Conservation (phyloP, 2,113 vertebrate genomes). For the Meriones unguiculatus region DNA sequence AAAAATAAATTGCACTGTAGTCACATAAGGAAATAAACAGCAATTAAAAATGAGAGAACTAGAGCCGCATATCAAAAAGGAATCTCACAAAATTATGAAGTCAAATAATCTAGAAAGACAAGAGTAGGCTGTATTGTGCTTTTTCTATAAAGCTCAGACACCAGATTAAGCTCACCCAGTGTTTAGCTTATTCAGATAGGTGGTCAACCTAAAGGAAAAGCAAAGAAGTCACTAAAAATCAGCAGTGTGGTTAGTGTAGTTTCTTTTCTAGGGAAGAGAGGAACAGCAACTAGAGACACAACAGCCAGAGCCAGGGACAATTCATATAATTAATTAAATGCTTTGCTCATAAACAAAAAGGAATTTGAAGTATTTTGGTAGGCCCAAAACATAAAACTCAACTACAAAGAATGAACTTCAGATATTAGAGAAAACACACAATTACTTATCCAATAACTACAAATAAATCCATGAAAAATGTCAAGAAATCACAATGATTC, state of each 20-base stretch:
- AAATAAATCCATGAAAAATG: background rate
- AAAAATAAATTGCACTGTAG: conserved; percentile 36
- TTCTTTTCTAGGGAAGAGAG: background rate
- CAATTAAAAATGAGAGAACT: conserved; percentile 57
- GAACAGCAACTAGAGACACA: background rate
- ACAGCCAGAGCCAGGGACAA: background rate
- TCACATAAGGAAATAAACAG: conserved; percentile 56
- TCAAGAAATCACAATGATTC: background rate
- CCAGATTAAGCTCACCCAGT: background rate
- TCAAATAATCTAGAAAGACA: conserved; percentile 34
- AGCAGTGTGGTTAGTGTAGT: background rate
- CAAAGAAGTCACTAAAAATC: conserved; percentile 10
- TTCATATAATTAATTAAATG: background rate
- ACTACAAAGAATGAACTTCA: conserved; percentile 37
- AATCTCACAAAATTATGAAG: conserved; percentile 39
- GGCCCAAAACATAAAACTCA: conserved; percentile 25
- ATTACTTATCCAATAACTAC: background rate
- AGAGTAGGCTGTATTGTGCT: background rate
- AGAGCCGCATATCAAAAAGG: conserved; percentile 32
- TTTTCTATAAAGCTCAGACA: conserved; percentile 26
- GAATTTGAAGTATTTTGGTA: conserved; percentile 18
- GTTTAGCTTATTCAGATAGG: background rate
- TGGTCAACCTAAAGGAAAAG: background rate
- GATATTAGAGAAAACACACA: background rate
- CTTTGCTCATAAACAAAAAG: conserved; percentile 42